Conservation (phyloP, 2,888 invertebrate genomes). For the Osmoderma eremita region DNA sequence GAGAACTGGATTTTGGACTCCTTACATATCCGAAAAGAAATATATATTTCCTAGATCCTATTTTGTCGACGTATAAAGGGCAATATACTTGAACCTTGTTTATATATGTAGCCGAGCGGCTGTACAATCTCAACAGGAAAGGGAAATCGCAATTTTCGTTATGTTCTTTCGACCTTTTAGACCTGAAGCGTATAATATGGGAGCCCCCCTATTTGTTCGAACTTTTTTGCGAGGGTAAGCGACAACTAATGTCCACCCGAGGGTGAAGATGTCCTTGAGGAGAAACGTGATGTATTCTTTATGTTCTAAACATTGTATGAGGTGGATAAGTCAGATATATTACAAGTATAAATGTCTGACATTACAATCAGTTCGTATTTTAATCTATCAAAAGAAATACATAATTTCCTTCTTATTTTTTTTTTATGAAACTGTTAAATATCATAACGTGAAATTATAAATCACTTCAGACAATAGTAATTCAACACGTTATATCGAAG, state of each 20-base stretch:
- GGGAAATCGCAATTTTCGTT: constrained; percentile 23
- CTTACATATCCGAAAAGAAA: background rate
- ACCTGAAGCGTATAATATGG: background rate
- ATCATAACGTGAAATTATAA: background rate
- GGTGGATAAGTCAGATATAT: too few relatives aligned
- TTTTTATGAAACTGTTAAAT: too few relatives aligned
- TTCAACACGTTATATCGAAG: constrained; percentile 4
- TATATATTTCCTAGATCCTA: background rate
- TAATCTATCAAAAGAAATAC: too few relatives aligned
- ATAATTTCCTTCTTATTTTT: too few relatives aligned
- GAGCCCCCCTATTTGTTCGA: background rate
- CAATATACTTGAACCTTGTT: constrained; percentile 19
- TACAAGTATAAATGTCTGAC: too few relatives aligned
- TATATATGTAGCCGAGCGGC: constrained; percentile 17
- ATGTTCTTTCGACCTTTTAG: background rate
- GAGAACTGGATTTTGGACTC: background rate
- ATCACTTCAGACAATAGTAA: constrained; percentile 14
- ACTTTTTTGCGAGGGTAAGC: constrained; percentile 7
- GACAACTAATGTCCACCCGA: background rate
- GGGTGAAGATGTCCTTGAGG: too few relatives aligned
- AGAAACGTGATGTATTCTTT: too few relatives aligned
- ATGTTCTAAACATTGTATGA: too few relatives aligned
- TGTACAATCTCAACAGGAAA: constrained; percentile 9
- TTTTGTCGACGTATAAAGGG: background rate
- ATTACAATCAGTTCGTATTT: too few relatives aligned